Base-by-base conservation (phyloP, 2,888 invertebrate genomes). In the Aphidius colemani region DNA sequence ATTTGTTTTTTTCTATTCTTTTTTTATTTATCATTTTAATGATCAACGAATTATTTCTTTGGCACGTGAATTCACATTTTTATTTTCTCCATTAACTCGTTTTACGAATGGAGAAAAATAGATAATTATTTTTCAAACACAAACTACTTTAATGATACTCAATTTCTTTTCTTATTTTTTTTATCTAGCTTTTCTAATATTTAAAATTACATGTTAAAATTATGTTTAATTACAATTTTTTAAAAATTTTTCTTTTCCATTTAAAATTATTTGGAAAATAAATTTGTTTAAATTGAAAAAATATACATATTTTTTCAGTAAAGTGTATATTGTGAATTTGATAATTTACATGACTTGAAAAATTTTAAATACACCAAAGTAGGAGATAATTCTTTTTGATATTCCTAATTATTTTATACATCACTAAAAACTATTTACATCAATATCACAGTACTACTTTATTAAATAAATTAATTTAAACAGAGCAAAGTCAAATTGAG, bases 51-150 rank as follows among this genome's bases (percentile, higher is more conserved):
- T 30, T 30, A 30, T 64, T 68, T 67, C 63, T 78, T 81, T 81
- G 81, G 81, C 81, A 81, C 81, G 72, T 77, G 80, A 81, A 81
- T 81, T 81, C 81, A 81, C 81, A 72, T 61, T 72, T 66, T 61
- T 67, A 62, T 64, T 72, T 71, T 71, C 69, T 68, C 63, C 57
- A 68, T 68, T 66, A 48, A 13, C 43, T 68, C 61, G 63, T 58
- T 11, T 63, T 58, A 68, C 56, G 30, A 59, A 59, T 67, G 62
- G 66, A 67, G 67, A 69, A 72, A 71, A 71, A 71, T 72, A 72
- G 63, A 72, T 30, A 30, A 30, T 30, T 30, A 30, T 66, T 68
- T 64, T 69, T 62, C 43, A 11, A 11, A 62, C 43, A 43, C 18
- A 40, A 43, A 18, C 48, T 48, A 62, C n/a, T 18, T 18, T 18